Evolutionary conservation across 2,888 invertebrate genomes (phyloP).

Genomic region (Acronicta psi): DNA sequence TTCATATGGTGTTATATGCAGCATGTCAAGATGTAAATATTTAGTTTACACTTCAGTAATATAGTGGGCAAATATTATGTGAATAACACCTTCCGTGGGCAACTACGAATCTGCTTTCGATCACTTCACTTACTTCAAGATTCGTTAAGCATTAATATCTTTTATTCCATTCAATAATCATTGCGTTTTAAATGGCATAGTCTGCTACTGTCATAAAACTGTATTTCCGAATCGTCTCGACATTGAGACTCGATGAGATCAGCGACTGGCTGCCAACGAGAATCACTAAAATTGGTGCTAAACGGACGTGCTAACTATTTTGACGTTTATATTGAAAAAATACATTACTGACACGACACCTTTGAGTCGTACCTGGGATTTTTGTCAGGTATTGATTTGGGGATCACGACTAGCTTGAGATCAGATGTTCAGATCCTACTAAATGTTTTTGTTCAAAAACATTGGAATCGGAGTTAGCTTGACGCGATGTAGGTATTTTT

Average conservation of each 20-base stretch:
- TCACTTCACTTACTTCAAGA: constrained; percentile 20
- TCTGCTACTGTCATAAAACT: constrained; percentile 38
- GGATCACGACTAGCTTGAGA: constrained; percentile 12
- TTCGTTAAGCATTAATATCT: constrained; percentile 15
- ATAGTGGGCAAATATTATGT: constrained; percentile 26
- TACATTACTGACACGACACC: constrained; percentile 29
- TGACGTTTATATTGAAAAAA: constrained; percentile 51
- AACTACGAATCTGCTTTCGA: constrained; percentile 19
- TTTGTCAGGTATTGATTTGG: constrained; percentile 12
- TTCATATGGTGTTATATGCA: constrained; percentile 31
- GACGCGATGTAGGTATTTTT: constrained; percentile 35
- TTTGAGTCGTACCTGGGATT: constrained; percentile 14
- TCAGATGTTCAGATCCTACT: background rate
- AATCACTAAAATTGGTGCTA: constrained; percentile 69
- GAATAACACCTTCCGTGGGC: constrained; percentile 15
- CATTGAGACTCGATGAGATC: constrained; percentile 70
- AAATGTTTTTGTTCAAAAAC: constrained; percentile 15
- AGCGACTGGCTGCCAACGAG: constrained; percentile 57
- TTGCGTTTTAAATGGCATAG: constrained; percentile 16
- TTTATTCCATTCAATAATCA: constrained; percentile 16
- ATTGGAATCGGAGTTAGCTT: constrained; percentile 14
- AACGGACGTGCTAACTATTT: constrained; percentile 63
- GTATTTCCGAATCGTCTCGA: constrained; percentile 58
- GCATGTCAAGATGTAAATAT: constrained; percentile 28
- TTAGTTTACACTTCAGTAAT: constrained; percentile 26